Evolutionary conservation across 2,113 vertebrate genomes (phyloP), one percentile per base, ranked within the genome.

Genomic region (Ciconia stormi): DNA sequence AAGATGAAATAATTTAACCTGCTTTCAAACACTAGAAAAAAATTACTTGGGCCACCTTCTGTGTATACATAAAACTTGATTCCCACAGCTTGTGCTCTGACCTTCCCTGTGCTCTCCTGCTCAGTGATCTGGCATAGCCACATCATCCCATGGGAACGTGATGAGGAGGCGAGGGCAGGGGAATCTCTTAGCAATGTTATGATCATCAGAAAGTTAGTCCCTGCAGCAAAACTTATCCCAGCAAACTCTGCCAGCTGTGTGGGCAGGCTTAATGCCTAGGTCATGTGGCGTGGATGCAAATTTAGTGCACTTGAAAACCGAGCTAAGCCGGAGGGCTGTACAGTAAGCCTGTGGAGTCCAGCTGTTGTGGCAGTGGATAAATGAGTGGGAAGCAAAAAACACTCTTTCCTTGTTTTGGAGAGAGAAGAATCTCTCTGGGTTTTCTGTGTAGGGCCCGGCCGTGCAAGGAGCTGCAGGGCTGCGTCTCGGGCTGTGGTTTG

Each of bases 191-290:
- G 50, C 67, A 16, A 44, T 58, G 82, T 74, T 73, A 1, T 9
- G 46, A 47, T 59, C 59, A 76, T 88, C 87, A 36, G 55, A 89
- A 90, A 87, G 47, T 53, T 32, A 2, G 69, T 89, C 55, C 55
- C 80, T 89, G 83, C n/a, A 67, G 83, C 80, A 73, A 53, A 20
- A 66, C 22, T 87, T 74, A 11, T 6, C 9, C 11, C 52, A 63
- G 22, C 6, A 10, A 58, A 16, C 67, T 72, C 18, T 95, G 79
- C 86, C 67, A 77, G 80, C 76, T 10, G 0, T 76, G 91, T 71
- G 89, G 96, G 93, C 72, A 92, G 89, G 87, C 87, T 94, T 70
- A 93, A 62, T 87, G 69, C 59, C 63, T 34, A 4, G 72, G 63
- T 89, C 87, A 83, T 89, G 93, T 78, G 87, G 59, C 0, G 0